phyloP scores from a whole-genome alignment of 1,140 invertebrate species.

The Drosophila takahashii region DNA sequence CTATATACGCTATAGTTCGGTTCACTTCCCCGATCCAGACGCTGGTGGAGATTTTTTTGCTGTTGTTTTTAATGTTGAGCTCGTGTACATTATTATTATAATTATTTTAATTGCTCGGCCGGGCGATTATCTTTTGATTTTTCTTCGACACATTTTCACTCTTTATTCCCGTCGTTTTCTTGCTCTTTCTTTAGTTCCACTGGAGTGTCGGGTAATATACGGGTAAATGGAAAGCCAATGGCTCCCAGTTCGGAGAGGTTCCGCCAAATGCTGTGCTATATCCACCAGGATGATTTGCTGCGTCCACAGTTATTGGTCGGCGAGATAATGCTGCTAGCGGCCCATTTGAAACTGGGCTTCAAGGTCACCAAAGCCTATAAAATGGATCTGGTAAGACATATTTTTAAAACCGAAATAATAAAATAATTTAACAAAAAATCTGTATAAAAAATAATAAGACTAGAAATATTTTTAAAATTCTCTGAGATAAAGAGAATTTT shows the following conservation, averaged over 20 bases:
- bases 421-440: background rate
- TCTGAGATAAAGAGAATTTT: too few relatives aligned
- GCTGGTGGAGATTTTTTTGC: background rate
- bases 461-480: too few relatives aligned
- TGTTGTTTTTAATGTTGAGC: constrained; percentile 5
- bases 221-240: constrained; percentile 91
- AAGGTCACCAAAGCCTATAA: constrained; percentile 85
- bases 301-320: constrained; percentile 92
- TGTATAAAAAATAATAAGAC: background rate
- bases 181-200: constrained; percentile 84
- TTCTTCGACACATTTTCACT: constrained; percentile 28
- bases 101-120: constrained; percentile 42
- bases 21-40: constrained; percentile 14
- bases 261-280: constrained; percentile 94
- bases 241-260: constrained; percentile 88
- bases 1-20: constrained; percentile 6
- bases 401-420: background rate
- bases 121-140: constrained; percentile 30
- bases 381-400: constrained; percentile 64
- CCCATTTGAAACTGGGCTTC: constrained; percentile 92
- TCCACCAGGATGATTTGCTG: constrained; percentile 95
- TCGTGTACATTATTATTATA: constrained; percentile 37
- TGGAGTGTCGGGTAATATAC: constrained; percentile 88
- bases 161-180: background rate
- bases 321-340: constrained; percentile 93